Evolutionary conservation across 2,888 invertebrate genomes (phyloP).

Genomic region (Drosophila mayaguana): DNA sequence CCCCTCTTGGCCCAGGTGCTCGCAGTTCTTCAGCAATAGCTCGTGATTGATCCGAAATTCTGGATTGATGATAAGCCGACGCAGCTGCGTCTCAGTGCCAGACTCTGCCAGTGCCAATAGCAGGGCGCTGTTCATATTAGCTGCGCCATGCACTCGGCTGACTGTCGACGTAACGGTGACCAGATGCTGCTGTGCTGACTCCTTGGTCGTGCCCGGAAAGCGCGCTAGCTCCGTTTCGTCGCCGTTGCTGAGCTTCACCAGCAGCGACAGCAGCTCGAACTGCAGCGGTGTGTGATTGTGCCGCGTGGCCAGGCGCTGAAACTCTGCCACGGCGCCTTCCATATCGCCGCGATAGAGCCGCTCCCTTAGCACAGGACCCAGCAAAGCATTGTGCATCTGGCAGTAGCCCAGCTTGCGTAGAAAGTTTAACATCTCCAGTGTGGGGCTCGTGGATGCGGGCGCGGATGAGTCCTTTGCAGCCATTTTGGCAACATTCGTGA

Average conservation of each 20-base stretch:
- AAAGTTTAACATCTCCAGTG: conserved; percentile 86
- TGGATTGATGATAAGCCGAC: conserved; percentile 86
- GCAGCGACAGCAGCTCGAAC: conserved; percentile 87
- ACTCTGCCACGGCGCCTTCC: conserved; percentile 86
- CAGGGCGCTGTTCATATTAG: conserved; percentile 84
- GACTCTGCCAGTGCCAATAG: conserved; percentile 86
- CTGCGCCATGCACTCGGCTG: conserved; percentile 84
- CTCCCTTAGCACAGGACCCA: conserved; percentile 88
- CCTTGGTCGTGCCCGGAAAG: conserved; percentile 55
- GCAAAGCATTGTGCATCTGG: conserved; percentile 86
- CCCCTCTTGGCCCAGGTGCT: conserved; percentile 83
- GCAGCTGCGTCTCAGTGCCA: conserved; percentile 85
- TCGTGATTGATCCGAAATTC: conserved; percentile 86
- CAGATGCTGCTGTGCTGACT: conserved; percentile 83
- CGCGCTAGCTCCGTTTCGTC: conserved; percentile 52
- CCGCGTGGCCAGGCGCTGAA: conserved; percentile 85
- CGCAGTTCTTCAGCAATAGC: conserved; percentile 86
- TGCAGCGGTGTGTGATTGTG: conserved; percentile 89
- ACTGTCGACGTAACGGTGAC: conserved; percentile 82
- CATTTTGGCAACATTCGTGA: conserved; percentile 86
- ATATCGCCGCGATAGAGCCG: conserved; percentile 87
- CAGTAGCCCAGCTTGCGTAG: conserved; percentile 87
- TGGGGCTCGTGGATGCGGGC: conserved; percentile 74
- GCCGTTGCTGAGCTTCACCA: conserved; percentile 83
- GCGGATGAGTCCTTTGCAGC: conserved; percentile 56